These are phyloP conservation scores for Siniperca chuatsi DNA, from an alignment of 2,113 vertebrate genomes.

Conservation along the genomic window DNA sequence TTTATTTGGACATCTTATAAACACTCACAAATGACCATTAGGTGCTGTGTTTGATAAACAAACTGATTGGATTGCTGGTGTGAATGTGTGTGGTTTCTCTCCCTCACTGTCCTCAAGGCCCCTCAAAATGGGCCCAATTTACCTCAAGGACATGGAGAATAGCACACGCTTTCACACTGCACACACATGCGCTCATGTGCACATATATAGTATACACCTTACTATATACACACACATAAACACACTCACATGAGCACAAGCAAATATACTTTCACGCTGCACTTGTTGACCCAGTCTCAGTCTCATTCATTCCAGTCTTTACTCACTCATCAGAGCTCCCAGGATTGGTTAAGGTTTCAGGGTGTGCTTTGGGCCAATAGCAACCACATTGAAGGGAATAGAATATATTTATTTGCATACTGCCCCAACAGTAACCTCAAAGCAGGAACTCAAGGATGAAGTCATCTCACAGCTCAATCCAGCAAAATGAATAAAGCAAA, in stretches of 20 bases:
- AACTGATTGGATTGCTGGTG: slow-evolving; percentile 85
- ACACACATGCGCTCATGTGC: slow-evolving; percentile 30
- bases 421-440: slow-evolving; percentile 70
- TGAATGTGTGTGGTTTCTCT: slow-evolving; percentile 80
- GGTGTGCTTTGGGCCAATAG: slow-evolving; percentile 60
- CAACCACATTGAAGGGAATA: slow-evolving; percentile 67
- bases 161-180: slow-evolving; percentile 34
- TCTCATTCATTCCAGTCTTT: slow-evolving; percentile 66
- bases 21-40: slow-evolving; percentile 85
- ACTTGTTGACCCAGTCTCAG: slow-evolving; percentile 64
- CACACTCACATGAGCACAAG: slow-evolving; percentile 34
- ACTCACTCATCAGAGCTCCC: slow-evolving; percentile 67
- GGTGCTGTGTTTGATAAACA: slow-evolving; percentile 87
- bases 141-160: slow-evolving; percentile 77
- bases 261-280: slow-evolving; percentile 39
- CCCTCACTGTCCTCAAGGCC: slow-evolving; percentile 72
- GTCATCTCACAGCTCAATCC: slow-evolving; percentile 62
- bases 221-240: slow-evolving; percentile 36
- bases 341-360: slow-evolving; percentile 69
- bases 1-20: slow-evolving; percentile 84
- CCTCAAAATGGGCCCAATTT: slow-evolving; percentile 65
- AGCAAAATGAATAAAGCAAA: slow-evolving; percentile 60
- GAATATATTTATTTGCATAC: slow-evolving; percentile 76
- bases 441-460: slow-evolving; percentile 68
- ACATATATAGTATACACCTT: slow-evolving; percentile 30